Evolutionary conservation across 2,797 vertebrate genomes (phyloP), one percentile per base, ranked within the genome.

Genomic region (Eulemur rubriventer): DNA sequence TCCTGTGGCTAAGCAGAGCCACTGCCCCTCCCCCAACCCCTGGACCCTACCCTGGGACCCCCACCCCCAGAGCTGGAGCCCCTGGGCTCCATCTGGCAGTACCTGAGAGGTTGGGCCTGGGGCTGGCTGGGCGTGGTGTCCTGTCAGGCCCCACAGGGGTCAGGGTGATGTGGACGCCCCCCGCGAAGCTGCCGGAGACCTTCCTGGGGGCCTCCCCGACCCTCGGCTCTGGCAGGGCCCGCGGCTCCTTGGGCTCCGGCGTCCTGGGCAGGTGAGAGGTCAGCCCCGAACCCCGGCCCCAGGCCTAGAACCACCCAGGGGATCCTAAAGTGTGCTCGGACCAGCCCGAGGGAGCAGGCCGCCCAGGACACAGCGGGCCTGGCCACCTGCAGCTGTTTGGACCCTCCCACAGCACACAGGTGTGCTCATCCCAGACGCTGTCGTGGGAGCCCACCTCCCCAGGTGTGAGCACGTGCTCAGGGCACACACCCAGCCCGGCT

Each of bases 111-210:
- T 43, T 73, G 95, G 88, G 30, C 46, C 91, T 41, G 0, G 93
- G 72, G 69, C 63, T 50, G 7, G 59, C 55, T 0, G 75, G 22
- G 46, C 46, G 75, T 0, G 80, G 92, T 6, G 93, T 98, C 81
- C 63, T 89, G 52, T 98, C 96, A 18, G 97, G 96, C 14, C n/a
- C 87, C 63, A 92, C 57, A 3, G 98, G 96, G 38, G 52, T 98
- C 87, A 87, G 92, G 43, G 83, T 43, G 93, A 89, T 10, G 1
- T 0, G 63, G 20, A 73, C 0, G 0, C 35, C 84, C 67, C 76
- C 69, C 4, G 94, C 43, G 26, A 91, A 96, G 61, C 28, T 89
- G 12, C 86, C 96, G 0, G 81, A 0, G 55, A 63, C 79, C 86
- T 98, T 98, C 85, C 88, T 91, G 86, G 95, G 72, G 0, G 0